Evolutionary conservation across 2,888 invertebrate genomes (phyloP).

Genomic region (Eumacrocentrus americanus): DNA sequence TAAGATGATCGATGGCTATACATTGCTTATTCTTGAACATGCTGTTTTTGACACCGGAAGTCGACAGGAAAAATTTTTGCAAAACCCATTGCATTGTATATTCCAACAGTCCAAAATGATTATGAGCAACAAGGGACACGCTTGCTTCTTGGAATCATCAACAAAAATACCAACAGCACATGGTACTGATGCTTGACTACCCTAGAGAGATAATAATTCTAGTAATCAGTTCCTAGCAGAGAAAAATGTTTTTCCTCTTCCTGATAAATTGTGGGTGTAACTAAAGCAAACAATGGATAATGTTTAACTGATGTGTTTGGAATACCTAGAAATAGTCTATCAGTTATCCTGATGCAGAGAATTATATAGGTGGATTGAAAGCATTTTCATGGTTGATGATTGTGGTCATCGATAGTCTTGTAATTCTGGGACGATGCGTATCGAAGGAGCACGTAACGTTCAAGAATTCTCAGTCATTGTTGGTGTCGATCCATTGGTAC

Average conservation of each 20-base stretch:
- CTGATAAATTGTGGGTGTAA: background rate
- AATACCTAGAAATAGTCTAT: no score
- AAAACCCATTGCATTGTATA: background rate
- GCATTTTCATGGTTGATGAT: constrained; percentile 13
- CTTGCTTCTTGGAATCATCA: background rate
- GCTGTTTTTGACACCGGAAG: constrained; percentile 6
- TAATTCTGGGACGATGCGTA: background rate
- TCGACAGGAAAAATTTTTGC: background rate
- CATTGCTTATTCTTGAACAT: background rate
- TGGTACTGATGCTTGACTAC: background rate
- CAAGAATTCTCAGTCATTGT: constrained; percentile 2
- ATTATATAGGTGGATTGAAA: no score
- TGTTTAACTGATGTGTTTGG: no score
- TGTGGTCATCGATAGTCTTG: background rate
- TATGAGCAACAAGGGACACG: background rate
- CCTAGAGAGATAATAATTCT: background rate
- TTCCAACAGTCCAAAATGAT: background rate
- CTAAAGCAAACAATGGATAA: no score
- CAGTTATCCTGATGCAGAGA: background rate
- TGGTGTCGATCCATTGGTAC: background rate
- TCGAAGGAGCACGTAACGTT: background rate
- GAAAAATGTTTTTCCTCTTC: background rate
- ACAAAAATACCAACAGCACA: background rate
- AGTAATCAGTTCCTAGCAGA: no score
- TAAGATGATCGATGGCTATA: constrained; percentile 34